Evolutionary conservation across 2,888 invertebrate species (phyloP), one percentile per base, ranked within the genome.

Genomic region (Phlogophora meticulosa): DNA sequence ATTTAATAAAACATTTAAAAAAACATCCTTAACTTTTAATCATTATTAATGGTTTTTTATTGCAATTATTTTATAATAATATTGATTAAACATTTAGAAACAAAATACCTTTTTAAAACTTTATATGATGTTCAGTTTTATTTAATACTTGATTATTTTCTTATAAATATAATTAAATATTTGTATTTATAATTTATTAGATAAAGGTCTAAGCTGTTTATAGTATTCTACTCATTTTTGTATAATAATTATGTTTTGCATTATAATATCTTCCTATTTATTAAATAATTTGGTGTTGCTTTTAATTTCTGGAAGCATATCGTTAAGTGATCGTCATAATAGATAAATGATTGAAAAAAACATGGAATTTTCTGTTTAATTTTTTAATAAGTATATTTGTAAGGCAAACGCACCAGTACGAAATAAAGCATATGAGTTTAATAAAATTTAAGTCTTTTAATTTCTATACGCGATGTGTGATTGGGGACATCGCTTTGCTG

Each of bases 381-480:
- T 93, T 93, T 92, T 88, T 91, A 90, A 86, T 94, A 92, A 93
- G 91, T 92, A 91, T 93, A 92, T 90, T 90, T 93, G 88, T 95
- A 95, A 95, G 94, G 90, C 90, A 92, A 94, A 93, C 92, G 95
- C 95, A 95, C 95, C 95, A 95, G 94, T 95, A 95, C 92, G 95
- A 94, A 95, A 95, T 95, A 95, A 95, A 95, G 94, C 94, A 95
- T 93, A 94, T 93, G 94, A 95, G 90, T 95, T 95, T 95, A n/a
- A 93, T 94, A 93, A 81, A 84, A 61, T 38, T 48, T 36, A 55
- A 38, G 24, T 15, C 2, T 68, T 70, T 77, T 28, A 45, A 55
- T 75, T 34, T 43, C 7, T 22, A 17, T 17, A n/a, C 28, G 5
- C 4, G 28, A 4, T 28, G 28, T 28, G 28, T 28, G n/a, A n/a